phyloP scores from a whole-genome alignment of 2,888 invertebrate genomes.

The Mantis religiosa region DNA sequence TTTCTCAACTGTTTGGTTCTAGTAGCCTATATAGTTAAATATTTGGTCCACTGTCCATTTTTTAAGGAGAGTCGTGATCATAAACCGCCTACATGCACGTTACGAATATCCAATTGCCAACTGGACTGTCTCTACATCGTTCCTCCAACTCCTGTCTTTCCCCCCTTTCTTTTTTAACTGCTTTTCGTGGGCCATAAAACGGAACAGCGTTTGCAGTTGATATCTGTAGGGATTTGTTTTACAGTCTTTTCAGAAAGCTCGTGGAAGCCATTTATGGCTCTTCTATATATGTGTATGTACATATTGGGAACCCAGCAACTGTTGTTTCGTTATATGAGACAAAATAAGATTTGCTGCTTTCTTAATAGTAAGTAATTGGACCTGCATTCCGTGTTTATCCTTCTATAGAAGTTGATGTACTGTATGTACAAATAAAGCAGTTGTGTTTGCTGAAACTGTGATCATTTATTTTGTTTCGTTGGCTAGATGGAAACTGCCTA shows the following conservation, averaged over 20 bases:
- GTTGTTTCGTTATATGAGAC: not conserved
- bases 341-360: not conserved
- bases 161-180: not conserved
- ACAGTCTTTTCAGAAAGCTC: not conserved
- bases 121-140: not conserved
- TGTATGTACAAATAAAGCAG: not conserved
- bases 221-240: not conserved
- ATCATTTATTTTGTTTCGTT: not conserved
- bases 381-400: not conserved
- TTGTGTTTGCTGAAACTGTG: not conserved
- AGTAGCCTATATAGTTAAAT: no score
- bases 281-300: not conserved
- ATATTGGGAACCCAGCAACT: not conserved
- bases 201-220: not conserved
- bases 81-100: not conserved
- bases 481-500: no score
- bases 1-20: no score
- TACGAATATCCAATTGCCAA: not conserved
- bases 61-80: not conserved
- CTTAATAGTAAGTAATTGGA: not conserved
- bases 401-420: not conserved
- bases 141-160: not conserved
- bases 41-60: not conserved
- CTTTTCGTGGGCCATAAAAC: not conserved
- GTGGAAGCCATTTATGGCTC: not conserved